Base-by-base conservation (phyloP, 2,888 invertebrate genomes). In the Blastobasis lacticolella region DNA sequence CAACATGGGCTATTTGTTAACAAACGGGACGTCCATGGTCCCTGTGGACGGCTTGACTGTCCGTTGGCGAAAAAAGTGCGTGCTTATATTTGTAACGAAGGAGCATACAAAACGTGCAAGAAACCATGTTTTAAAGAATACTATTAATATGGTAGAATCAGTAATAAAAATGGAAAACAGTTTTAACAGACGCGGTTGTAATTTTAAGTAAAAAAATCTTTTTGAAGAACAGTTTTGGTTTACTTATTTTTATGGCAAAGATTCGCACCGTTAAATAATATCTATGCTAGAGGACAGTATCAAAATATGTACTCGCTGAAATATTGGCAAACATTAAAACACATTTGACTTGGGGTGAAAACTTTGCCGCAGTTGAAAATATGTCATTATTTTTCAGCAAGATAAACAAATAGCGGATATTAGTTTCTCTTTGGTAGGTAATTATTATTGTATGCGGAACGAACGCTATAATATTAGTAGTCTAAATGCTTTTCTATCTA, bases 41-140 rank as follows among this genome's bases (percentile, higher is more conserved):
- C 88, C 1, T 88, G 88, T 55, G 88, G 88, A 8, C 75, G 87
- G 59, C 55, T 88, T 10, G 87, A 88, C 57, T 88, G 88, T 70
- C 84, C 87, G 0, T 68, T 88, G 37, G 88, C 88, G 0, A 87
- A 86, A 56, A 86, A 83, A 63, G 64, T 87, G 23, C 70, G 88
- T 2, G 43, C 69, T 1, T 86, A 72, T 52, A 62, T 88, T 6
- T 84, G 85, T 49, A 64, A 67, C 10, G 86, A 88, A 57, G 88
- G 88, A 6, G 71, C 66, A 43, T 88, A 84, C 50, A 87, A 86
- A 46, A 71, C 86, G 5, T 88, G 88, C 52, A 77, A 70, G 46
- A 88, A 86, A 54, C 87, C 88, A 4, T 88, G 88, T 54, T 60
- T 63, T 50, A 76, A 73, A 58, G 84, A 86, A 41, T 86, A 81